These are phyloP conservation scores for Pagrus major DNA, from an alignment of 2,113 vertebrate species.

Conservation along the genomic window DNA sequence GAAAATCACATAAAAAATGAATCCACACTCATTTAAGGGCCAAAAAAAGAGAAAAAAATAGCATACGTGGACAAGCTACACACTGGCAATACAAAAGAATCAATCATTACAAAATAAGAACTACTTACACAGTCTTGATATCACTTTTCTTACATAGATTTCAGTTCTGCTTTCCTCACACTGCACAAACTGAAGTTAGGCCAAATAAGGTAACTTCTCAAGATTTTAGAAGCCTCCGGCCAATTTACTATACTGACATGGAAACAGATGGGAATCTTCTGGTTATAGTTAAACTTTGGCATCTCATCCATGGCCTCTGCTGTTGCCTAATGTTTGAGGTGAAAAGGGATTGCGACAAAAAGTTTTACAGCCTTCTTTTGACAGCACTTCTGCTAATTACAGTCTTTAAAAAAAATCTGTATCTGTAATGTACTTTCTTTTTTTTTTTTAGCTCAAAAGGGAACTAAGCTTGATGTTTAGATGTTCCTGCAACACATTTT, in stretches of 20 bases:
- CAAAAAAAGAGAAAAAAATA: neutral
- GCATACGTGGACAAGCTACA: neutral
- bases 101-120: neutral
- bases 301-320: neutral
- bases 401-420: no score
- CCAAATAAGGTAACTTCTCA: neutral
- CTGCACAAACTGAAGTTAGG: neutral
- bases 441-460: no score
- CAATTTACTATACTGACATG: neutral
- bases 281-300: constrained; percentile 2
- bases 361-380: no score
- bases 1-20: neutral
- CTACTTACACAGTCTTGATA: neutral
- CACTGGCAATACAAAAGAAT: neutral
- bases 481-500: no score
- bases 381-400: no score
- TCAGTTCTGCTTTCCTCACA: neutral
- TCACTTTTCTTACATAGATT: neutral
- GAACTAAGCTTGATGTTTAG: no score
- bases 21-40: neutral
- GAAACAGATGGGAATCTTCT: neutral
- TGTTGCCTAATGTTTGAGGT: neutral
- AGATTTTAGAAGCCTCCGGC: neutral
- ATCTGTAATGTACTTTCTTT: no score
- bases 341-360: neutral